These are phyloP conservation scores for Drosophila sulfurigaster DNA, from an alignment of 1,140 invertebrate species.

Conservation along the genomic window DNA sequence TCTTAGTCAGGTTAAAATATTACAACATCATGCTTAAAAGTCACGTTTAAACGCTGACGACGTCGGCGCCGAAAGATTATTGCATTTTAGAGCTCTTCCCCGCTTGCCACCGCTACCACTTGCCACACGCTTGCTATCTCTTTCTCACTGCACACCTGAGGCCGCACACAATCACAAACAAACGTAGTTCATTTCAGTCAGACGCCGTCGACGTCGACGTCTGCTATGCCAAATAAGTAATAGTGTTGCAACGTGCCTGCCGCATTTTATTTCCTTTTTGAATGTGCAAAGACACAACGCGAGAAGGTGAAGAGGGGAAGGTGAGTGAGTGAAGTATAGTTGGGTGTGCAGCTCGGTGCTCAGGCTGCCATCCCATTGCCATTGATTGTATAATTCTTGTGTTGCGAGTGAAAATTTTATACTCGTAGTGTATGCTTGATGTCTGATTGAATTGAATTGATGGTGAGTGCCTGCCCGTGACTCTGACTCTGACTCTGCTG, in stretches of 20 bases:
- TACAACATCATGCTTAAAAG: slow-evolving; percentile 83
- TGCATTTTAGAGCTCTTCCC: slow-evolving; percentile 70
- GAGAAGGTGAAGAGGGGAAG: slow-evolving; percentile 28
- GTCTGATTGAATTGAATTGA: slow-evolving; percentile 82
- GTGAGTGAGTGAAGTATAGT: background rate
- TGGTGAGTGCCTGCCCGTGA: slow-evolving; percentile 62
- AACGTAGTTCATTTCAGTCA: slow-evolving; percentile 81
- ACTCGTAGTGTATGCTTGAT: slow-evolving; percentile 71
- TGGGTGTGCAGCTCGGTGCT: background rate
- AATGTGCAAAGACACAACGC: slow-evolving; percentile 8
- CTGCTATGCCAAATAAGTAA: slow-evolving; percentile 76
- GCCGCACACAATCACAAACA: slow-evolving; percentile 70
- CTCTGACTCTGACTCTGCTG: slow-evolving; percentile 26
- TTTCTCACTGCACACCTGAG: slow-evolving; percentile 31
- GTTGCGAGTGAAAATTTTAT: slow-evolving; percentile 75
- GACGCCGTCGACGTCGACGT: slow-evolving; percentile 43
- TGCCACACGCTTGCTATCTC: background rate
- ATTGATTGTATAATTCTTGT: slow-evolving; percentile 83
- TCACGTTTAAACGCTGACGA: slow-evolving; percentile 83
- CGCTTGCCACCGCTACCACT: too few species aligned
- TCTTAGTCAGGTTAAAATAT: slow-evolving; percentile 83
- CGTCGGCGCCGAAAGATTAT: slow-evolving; percentile 82
- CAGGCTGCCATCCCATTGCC: slow-evolving; percentile 58
- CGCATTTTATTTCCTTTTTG: slow-evolving; percentile 79
- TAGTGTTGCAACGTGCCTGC: slow-evolving; percentile 83